These are phyloP conservation scores for Acleris laterana DNA, from an alignment of 2,888 invertebrate species.

Conservation along the genomic window DNA sequence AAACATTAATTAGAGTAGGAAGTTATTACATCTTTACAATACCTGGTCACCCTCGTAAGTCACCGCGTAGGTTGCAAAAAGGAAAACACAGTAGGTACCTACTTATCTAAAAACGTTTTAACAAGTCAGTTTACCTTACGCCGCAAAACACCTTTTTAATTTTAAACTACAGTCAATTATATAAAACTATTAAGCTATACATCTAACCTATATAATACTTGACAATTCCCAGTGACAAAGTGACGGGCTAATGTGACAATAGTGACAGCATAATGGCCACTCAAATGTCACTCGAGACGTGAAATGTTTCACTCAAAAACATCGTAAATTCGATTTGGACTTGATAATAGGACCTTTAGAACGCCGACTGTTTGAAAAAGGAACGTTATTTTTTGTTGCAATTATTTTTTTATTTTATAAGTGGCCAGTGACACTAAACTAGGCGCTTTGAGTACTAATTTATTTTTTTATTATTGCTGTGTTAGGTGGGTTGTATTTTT, in stretches of 20 bases:
- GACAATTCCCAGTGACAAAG: conserved; percentile 50
- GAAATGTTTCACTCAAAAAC: conserved; percentile 38
- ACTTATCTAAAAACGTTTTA: too few species aligned
- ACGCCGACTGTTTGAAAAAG: conserved; percentile 9
- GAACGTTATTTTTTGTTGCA: conserved; percentile 8
- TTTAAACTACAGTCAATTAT: conserved; percentile 14
- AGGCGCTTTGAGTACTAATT: too few species aligned
- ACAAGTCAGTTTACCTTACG: too few species aligned
- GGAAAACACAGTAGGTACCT: too few species aligned
- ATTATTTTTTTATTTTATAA: conserved; percentile 40
- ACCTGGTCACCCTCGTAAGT: too few species aligned
- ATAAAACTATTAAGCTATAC: conserved; percentile 45
- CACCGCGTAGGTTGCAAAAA: too few species aligned
- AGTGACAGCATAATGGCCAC: conserved; percentile 59
- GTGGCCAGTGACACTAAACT: too few species aligned
- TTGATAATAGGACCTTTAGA: conserved; percentile 16
- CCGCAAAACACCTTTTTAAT: conserved; percentile 3
- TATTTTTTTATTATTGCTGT: too few species aligned
- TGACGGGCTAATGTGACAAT: conserved; percentile 30
- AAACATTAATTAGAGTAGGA: too few species aligned
- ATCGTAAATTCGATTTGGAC: conserved; percentile 16
- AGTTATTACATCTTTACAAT: too few species aligned
- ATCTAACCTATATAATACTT: conserved; percentile 47
- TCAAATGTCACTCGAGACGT: conserved; percentile 51
- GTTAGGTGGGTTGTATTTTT: too few species aligned